Evolutionary conservation across 2,113 vertebrate species (phyloP).

Genomic region (Montifringilla adamsi): DNA sequence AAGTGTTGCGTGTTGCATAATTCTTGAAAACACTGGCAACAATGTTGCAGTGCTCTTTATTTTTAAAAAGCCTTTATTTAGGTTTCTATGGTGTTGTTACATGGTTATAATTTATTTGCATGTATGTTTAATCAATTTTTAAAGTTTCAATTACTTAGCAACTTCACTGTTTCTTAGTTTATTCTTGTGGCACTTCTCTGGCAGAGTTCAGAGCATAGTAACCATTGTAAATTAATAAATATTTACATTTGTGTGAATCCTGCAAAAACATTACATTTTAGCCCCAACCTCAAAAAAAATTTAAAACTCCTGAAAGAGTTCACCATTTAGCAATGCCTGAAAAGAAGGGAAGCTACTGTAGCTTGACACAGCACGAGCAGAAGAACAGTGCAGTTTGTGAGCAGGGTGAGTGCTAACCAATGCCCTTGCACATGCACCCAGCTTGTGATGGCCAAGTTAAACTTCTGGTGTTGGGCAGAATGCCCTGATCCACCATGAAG

Average conservation of each 20-base stretch:
- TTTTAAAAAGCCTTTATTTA: neutral
- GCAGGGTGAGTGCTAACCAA: neutral
- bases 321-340: neutral
- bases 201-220: neutral
- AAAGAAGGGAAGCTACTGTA: neutral
- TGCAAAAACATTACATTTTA: neutral
- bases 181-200: neutral
- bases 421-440: neutral
- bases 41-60: neutral
- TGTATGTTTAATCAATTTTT: neutral
- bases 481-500: neutral
- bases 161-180: neutral
- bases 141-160: neutral
- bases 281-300: neutral
- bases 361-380: neutral
- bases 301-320: neutral
- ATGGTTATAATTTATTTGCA: neutral
- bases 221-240: neutral
- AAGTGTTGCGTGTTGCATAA: neutral
- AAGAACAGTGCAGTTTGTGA: neutral
- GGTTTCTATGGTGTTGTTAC: neutral
- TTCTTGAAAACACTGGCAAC: neutral
- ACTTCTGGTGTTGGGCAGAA: neutral
- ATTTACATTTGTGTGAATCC: neutral
- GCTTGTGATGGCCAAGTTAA: neutral